Evolutionary conservation across 2,113 vertebrate species (phyloP).

Genomic region (Pimephales promelas): DNA sequence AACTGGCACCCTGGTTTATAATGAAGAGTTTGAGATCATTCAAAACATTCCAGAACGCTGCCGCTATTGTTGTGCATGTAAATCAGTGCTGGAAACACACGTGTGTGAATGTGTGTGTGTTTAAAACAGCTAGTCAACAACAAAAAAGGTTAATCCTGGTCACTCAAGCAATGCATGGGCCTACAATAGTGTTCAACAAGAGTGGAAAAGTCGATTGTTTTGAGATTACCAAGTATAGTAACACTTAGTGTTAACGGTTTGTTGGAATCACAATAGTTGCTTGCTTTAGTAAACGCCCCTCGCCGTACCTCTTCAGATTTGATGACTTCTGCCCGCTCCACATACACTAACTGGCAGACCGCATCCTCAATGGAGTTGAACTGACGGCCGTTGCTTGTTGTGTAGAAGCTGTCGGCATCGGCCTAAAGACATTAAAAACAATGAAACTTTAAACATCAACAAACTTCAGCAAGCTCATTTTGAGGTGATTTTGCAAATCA

Average conservation of each 20-base stretch:
- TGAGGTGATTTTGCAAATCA: neutral
- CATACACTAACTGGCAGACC: conserved; percentile 94
- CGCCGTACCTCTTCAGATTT: conserved; percentile 89
- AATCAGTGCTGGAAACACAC: neutral
- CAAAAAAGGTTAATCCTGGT: neutral
- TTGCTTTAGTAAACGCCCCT: no score
- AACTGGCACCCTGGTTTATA: conserved; percentile 86
- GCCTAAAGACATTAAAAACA: conserved; percentile 71
- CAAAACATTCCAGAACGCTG: neutral
- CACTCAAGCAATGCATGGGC: neutral
- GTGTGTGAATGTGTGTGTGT: neutral
- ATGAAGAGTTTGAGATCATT: neutral
- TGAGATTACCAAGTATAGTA: no score
- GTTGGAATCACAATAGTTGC: neutral
- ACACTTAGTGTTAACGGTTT: neutral
- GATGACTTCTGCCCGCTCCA: conserved; percentile 94
- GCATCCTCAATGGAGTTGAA: conserved; percentile 99
- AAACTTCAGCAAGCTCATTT: neutral
- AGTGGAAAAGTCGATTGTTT: no score
- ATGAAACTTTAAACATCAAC: neutral
- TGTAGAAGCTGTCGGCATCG: conserved; percentile 95
- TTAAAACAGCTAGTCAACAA: conserved; percentile 9
- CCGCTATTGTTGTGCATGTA: conserved; percentile 1
- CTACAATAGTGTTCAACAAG: neutral
- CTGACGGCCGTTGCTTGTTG: conserved; percentile 89